A percentile compares a stretch with the other conserved stretches of the same genome.
These are phyloP conservation scores for Eriosoma lanigerum DNA, from an alignment of 1,140 invertebrate genomes.

Conservation along the genomic window DNA sequence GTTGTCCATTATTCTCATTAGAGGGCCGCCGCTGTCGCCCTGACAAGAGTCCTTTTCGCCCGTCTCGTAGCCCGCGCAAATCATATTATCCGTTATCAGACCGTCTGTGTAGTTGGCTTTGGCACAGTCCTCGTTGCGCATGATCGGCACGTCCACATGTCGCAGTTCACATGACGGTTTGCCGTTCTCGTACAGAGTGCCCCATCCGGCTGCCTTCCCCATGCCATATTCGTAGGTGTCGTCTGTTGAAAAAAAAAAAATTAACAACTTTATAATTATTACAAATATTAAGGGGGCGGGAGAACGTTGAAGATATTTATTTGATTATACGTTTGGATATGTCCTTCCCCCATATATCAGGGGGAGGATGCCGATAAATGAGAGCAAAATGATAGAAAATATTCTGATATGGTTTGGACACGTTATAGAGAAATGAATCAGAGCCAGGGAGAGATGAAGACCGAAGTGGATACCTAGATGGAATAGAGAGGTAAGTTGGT, in stretches of 20 bases:
- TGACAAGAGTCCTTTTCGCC: slow-evolving; percentile 84
- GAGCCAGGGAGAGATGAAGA: too few species aligned
- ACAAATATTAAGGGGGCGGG: too few species aligned
- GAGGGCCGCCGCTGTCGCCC: slow-evolving; percentile 53
- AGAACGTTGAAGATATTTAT: too few species aligned
- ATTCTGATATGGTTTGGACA: too few species aligned
- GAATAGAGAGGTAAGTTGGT: too few species aligned
- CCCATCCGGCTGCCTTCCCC: slow-evolving; percentile 81
- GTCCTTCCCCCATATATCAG: too few species aligned
- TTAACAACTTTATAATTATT: background rate
- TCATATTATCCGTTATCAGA: slow-evolving; percentile 83
- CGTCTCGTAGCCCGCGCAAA: slow-evolving; percentile 78
- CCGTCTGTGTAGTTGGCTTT: slow-evolving; percentile 75
- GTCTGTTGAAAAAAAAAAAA: slow-evolving; percentile 59
- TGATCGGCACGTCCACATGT: slow-evolving; percentile 79
- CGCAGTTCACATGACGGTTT: slow-evolving; percentile 77
- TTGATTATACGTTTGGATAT: too few species aligned
- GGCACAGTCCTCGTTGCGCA: slow-evolving; percentile 74
- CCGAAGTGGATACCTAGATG: too few species aligned
- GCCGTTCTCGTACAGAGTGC: slow-evolving; percentile 76
- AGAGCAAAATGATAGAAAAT: too few species aligned
- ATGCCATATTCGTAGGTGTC: slow-evolving; percentile 69
- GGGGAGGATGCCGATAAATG: too few species aligned
- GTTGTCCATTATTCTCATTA: slow-evolving; percentile 44
- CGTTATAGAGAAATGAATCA: too few species aligned